Evolutionary conservation across 1,140 invertebrate species (phyloP).

Genomic region (Musca domestica): DNA sequence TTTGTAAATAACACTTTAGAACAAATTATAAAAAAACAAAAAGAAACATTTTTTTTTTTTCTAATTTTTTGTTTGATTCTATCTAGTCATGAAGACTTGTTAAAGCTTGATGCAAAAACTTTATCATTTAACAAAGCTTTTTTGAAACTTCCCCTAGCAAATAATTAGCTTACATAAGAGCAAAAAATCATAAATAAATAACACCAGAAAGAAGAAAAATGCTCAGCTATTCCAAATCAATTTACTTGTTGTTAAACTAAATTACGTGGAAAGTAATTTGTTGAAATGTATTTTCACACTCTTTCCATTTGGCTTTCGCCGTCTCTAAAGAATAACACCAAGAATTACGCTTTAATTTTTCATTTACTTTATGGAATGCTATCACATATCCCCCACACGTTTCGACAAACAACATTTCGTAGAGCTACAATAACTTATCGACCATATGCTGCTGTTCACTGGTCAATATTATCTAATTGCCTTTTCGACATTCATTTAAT

Average conservation of each 20-base stretch:
- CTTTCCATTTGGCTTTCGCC: not conserved
- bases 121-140: too few relatives aligned
- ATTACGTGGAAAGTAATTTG: not conserved
- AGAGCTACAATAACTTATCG: not conserved
- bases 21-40: too few relatives aligned
- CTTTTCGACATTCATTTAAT: constrained; percentile 54
- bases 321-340: not conserved
- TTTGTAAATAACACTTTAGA: too few relatives aligned
- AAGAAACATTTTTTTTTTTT: too few relatives aligned
- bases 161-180: too few relatives aligned
- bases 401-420: constrained; percentile 15
- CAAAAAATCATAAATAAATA: too few relatives aligned
- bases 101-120: too few relatives aligned
- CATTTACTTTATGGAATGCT: constrained; percentile 3
- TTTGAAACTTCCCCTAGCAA: too few relatives aligned
- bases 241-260: constrained; percentile 26
- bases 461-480: constrained; percentile 46
- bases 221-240: constrained; percentile 48
- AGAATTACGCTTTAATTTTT: constrained; percentile 26
- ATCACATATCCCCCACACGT: not conserved
- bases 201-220: constrained; percentile 37
- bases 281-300: not conserved
- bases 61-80: too few relatives aligned
- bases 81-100: too few relatives aligned
- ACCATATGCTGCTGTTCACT: constrained; percentile 22